Conservation (phyloP, 2,888 invertebrate genomes). For the Dasysyrphus tricinctus region DNA sequence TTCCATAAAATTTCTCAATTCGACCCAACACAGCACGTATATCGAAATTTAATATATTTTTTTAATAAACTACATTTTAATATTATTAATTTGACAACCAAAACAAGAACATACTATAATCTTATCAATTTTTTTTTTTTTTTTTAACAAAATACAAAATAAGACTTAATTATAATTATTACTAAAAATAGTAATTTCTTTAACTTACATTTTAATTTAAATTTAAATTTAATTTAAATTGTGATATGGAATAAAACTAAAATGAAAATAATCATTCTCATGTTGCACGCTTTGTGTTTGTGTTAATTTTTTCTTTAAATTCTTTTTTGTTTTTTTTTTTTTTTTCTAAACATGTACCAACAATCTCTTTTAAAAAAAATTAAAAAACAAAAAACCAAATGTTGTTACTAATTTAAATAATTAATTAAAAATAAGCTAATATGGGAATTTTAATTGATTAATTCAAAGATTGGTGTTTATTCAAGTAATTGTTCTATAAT, state of each 20-base stretch:
- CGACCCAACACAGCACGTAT: constrained; percentile 56
- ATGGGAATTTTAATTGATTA: constrained; percentile 68
- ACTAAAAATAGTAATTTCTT: constrained; percentile 34
- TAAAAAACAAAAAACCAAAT: constrained; percentile 43
- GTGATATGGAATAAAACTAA: constrained; percentile 57
- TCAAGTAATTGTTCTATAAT: constrained; percentile 73
- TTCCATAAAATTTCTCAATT: constrained; percentile 42
- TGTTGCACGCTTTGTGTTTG: constrained; percentile 82
- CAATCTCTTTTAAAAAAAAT: no score
- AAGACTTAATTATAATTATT: constrained; percentile 50
- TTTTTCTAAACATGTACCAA: constrained; percentile 58
- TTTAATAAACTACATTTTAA: not conserved
- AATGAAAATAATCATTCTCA: constrained; percentile 71
- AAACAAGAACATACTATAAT: constrained; percentile 37
- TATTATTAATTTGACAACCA: constrained; percentile 3
- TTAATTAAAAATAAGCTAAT: constrained; percentile 48
- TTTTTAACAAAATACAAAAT: constrained; percentile 31
- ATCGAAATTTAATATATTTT: constrained; percentile 28
- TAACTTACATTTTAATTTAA: constrained; percentile 41
- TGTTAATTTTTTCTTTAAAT: constrained; percentile 70
- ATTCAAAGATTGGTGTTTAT: constrained; percentile 75
- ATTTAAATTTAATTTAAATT: constrained; percentile 48
- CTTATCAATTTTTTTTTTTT: constrained; percentile 31
- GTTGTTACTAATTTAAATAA: constrained; percentile 52
- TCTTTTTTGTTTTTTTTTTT: not conserved